Base-by-base conservation (phyloP, 2,888 invertebrate genomes). In the Brachypterus glaber region DNA sequence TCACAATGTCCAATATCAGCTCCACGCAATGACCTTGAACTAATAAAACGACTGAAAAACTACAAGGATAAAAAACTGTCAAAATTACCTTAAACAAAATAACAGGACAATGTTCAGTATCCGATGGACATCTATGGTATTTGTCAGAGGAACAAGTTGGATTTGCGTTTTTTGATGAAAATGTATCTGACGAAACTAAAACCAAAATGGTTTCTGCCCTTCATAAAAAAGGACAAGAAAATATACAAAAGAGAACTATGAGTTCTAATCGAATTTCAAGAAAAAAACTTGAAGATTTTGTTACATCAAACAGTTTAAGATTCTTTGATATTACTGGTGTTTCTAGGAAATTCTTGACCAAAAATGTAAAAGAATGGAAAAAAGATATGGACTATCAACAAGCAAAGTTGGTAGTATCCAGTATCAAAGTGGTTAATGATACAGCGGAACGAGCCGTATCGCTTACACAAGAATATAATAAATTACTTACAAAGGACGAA, bases 41-140 rank as follows among this genome's bases (percentile, higher is more conserved):
- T 35, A 9, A 9, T 35, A 26, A 35, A 40, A 14, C n/a, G 31
- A 14, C 17, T 35, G 8, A 25, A 15, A 9, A 1, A 16, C 21
- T 35, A 9, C 27, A 15, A 40, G 16, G n/a, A 35, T 11, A 32
- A 33, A 30, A 32, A 40, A 5, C 3, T 17, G n/a, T 2, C 34
- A n/a, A 29, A 33, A 14, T 21, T n/a, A 8, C 34, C 34, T 24
- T 11, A 30, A 2, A 21, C 8, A 13, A 39, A 39, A 18, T 5
- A 34, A 8, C 21, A 7, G 21, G 21, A n/a, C n/a, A n/a, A n/a
- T n/a, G n/a, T n/a, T n/a, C n/a, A n/a, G n/a, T n/a, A n/a, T n/a
- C n/a, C n/a, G n/a, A n/a, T n/a, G n/a, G 40, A 8, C 46, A 50
- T 35, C 34, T 49, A 16, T 46, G 49, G 44, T 21, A 49, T 25